Evolutionary conservation across 2,888 invertebrate species (phyloP).

Genomic region (Clostera curtula): DNA sequence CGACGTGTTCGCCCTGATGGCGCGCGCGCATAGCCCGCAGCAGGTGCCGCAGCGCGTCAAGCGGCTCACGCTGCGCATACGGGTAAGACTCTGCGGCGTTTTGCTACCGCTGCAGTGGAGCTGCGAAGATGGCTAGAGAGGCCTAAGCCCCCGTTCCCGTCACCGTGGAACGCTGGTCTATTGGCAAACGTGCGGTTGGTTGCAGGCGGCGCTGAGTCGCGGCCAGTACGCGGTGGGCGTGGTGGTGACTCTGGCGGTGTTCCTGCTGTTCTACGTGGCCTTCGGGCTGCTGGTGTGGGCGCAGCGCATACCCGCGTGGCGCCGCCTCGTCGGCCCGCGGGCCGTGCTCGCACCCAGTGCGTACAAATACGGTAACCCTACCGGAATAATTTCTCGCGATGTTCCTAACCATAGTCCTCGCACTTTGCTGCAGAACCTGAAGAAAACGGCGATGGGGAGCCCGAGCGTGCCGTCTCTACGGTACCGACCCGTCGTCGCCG

Average conservation of each 20-base stretch:
- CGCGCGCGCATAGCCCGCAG: constrained; percentile 1
- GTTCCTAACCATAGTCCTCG: no score
- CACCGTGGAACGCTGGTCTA: no score
- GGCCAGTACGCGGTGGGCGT: constrained; percentile 44
- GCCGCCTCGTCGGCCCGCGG: constrained; percentile 33
- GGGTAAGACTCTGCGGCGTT: constrained; percentile 21
- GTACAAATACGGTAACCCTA: constrained; percentile 1
- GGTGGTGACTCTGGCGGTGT: constrained; percentile 34
- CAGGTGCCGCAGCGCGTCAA: constrained; percentile 23
- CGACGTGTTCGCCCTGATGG: constrained; percentile 14
- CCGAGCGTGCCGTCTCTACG: constrained; percentile 13
- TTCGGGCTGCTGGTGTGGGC: constrained; percentile 48
- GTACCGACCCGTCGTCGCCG: constrained; percentile 26
- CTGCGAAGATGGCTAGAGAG: neutral
- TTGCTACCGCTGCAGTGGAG: constrained; percentile 2
- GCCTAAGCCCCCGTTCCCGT: neutral
- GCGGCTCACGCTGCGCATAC: constrained; percentile 27
- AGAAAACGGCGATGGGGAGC: constrained; percentile 5
- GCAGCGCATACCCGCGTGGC: constrained; percentile 48
- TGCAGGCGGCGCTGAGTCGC: constrained; percentile 45
- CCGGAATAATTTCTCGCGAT: neutral
- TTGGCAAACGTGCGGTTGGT: no score
- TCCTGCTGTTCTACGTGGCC: constrained; percentile 45
- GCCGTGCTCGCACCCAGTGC: constrained; percentile 39
- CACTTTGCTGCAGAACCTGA: constrained; percentile 15